Evolutionary conservation across 2,797 vertebrate species (phyloP).

Genomic region (Rhynchonycteris naso): DNA sequence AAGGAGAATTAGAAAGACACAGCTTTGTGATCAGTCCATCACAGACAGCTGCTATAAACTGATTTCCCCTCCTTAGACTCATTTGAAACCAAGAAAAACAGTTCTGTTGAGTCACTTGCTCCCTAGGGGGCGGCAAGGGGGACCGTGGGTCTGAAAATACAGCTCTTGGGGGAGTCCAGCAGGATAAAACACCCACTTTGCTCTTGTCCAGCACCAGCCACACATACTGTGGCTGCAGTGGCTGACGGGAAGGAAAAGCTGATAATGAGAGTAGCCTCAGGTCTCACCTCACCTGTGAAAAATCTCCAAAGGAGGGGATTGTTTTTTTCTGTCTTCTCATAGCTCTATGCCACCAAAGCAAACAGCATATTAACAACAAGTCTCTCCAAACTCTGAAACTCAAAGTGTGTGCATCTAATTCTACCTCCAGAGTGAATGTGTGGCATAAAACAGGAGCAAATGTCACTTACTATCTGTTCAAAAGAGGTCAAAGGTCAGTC

Average conservation of each 20-base stretch:
- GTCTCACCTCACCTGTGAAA: not conserved
- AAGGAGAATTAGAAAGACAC: conserved; percentile 72
- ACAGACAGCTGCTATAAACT: conserved; percentile 49
- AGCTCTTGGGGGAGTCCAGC: conserved; percentile 48
- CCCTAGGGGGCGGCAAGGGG: not conserved
- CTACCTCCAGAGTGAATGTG: not conserved
- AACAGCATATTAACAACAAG: not conserved
- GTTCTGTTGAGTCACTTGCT: conserved; percentile 76
- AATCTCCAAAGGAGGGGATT: not conserved
- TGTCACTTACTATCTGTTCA: conserved; percentile 18
- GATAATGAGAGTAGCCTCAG: not conserved
- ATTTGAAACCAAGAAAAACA: conserved; percentile 65
- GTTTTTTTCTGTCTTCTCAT: not conserved
- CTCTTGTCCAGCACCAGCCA: not conserved
- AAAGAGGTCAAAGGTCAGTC: conserved; percentile 23
- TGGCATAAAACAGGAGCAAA: conserved; percentile 43
- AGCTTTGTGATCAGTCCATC: conserved; percentile 44
- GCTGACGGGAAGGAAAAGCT: not conserved
- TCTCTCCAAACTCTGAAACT: not conserved
- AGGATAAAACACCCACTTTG: not conserved
- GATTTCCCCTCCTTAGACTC: conserved; percentile 69
- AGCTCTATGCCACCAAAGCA: not conserved
- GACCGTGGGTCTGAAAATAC: conserved; percentile 50
- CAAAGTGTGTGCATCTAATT: not conserved
- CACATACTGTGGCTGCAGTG: not conserved